Evolutionary conservation across 1,140 invertebrate genomes (phyloP).

Genomic region (Bombus pascuorum): DNA sequence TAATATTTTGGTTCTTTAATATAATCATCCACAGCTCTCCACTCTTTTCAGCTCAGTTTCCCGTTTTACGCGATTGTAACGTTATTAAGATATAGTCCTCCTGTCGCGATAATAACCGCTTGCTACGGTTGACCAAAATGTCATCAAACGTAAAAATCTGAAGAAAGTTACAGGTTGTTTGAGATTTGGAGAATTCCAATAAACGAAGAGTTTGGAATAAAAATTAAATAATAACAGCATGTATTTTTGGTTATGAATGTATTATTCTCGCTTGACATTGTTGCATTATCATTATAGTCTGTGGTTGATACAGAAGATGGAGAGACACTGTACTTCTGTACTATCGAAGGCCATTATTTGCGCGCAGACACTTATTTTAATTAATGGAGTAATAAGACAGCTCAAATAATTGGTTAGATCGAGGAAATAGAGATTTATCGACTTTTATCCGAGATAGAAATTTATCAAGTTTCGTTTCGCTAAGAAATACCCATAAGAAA

Average conservation of each 20-base stretch:
- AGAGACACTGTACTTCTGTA: too few species aligned
- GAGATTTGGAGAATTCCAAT: too few species aligned
- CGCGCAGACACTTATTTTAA: neutral
- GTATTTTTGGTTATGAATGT: too few species aligned
- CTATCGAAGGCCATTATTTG: too few species aligned
- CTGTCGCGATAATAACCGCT: neutral
- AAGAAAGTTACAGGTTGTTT: too few species aligned
- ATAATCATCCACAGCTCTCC: neutral
- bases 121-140: neutral
- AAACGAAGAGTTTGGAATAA: too few species aligned
- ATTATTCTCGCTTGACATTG: too few species aligned
- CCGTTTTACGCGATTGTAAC: neutral
- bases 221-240: too few species aligned
- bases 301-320: too few species aligned
- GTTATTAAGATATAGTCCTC: neutral
- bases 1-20: slow-evolving; percentile 8
- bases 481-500: neutral
- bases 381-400: neutral
- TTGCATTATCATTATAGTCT: too few species aligned
- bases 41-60: neutral
- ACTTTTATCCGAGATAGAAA: neutral
- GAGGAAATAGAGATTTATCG: neutral
- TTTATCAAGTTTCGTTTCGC: neutral
- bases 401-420: neutral
- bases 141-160: too few species aligned